Percentiles rank a stretch among this genome's conserved stretches.
These are phyloP conservation scores for Coptotermes formosanus DNA, from an alignment of 1,140 invertebrate genomes.

Conservation along the genomic window DNA sequence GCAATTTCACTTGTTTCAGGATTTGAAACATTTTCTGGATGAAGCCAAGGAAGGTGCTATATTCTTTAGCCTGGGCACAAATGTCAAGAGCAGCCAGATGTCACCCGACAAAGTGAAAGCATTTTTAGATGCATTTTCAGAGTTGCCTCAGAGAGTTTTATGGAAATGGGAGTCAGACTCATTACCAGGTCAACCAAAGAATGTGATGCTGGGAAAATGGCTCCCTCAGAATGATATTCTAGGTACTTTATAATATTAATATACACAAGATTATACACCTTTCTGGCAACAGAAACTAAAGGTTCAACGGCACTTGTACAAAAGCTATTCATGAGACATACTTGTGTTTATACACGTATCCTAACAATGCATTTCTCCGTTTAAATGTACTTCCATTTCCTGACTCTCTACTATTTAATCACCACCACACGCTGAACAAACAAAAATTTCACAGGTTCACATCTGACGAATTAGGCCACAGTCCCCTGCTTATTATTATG, in stretches of 20 bases:
- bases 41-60: constrained; percentile 47
- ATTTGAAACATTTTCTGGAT: constrained; percentile 44
- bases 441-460: too few relatives aligned
- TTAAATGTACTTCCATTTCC: too few relatives aligned
- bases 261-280: too few relatives aligned
- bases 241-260: constrained; percentile 35
- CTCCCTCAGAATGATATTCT: constrained; percentile 66
- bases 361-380: too few relatives aligned
- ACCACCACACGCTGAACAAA: too few relatives aligned
- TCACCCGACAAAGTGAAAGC: constrained; percentile 40
- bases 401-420: too few relatives aligned
- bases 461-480: too few relatives aligned
- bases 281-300: too few relatives aligned
- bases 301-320: too few relatives aligned
- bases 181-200: constrained; percentile 50
- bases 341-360: too few relatives aligned
- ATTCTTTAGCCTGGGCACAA: constrained; percentile 47
- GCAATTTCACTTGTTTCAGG: constrained; percentile 31
- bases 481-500: too few relatives aligned
- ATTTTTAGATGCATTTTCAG: constrained; percentile 55
- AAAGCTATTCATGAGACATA: too few relatives aligned
- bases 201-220: constrained; percentile 63
- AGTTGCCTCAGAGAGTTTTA: constrained; percentile 59
- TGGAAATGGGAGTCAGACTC: constrained; percentile 60
- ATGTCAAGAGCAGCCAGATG: constrained; percentile 39